phyloP scores from a whole-genome alignment of 2,797 vertebrate species.

The Artibeus jamaicensis region DNA sequence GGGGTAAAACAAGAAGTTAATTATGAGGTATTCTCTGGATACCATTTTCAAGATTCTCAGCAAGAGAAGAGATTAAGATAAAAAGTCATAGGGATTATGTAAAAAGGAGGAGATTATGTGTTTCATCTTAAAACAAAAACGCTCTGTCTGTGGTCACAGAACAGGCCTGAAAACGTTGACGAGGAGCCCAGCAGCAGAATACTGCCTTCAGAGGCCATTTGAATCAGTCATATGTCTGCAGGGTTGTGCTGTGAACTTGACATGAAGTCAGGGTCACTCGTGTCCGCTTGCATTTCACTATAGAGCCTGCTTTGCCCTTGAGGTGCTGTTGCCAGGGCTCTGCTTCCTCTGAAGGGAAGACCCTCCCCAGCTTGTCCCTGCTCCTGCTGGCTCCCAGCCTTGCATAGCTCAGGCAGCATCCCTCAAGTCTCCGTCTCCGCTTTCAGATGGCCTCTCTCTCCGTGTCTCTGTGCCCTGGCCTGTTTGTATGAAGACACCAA shows the following conservation, averaged over 20 bases:
- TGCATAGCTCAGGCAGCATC: no score
- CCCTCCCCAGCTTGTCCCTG: rapidly evolving
- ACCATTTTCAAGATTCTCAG: neutral
- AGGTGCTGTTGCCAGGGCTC: no score
- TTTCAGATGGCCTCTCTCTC: neutral
- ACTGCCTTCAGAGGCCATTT: neutral
- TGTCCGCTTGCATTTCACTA: neutral
- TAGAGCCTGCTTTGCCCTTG: neutral
- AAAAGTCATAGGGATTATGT: neutral
- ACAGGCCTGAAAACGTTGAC: neutral
- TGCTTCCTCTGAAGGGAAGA: no score
- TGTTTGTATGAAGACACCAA: neutral
- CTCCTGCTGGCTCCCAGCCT: neutral
- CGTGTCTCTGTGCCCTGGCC: neutral
- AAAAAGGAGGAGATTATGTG: neutral
- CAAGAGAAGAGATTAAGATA: neutral
- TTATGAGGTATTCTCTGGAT: neutral
- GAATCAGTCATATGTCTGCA: neutral
- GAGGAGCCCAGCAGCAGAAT: neutral
- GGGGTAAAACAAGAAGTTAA: neutral
- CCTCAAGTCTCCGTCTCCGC: rapidly evolving
- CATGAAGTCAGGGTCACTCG: neutral
- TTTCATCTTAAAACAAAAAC: neutral
- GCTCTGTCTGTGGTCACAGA: no score
- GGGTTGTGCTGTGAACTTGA: neutral